Evolutionary conservation across 2,113 vertebrate genomes (phyloP), one percentile per base, ranked within the genome.

Genomic region (Mesembrinibis cayennensis): DNA sequence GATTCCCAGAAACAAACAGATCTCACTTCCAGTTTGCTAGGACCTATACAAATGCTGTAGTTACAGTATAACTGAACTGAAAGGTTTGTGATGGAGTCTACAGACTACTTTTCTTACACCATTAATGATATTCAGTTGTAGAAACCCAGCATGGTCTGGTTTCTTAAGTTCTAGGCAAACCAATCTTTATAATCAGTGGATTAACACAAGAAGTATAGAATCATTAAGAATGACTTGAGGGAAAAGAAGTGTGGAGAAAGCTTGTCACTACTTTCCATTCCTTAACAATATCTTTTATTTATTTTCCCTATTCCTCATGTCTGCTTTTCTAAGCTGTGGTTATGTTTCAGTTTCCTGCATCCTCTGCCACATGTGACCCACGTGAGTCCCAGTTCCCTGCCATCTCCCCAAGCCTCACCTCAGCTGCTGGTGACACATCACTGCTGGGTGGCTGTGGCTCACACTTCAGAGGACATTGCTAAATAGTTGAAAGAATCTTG

Each of bases 331-430:
- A 56, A 83, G 21, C 6, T 69, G 3, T 40, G 14, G 5, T 50
- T 62, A 14, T 13, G 7, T 56, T 83, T 83, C 40, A 22, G 47
- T 80, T 67, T 66, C 18, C 52, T 92, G 6, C 16, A 50, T 71
- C 15, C 14, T 82, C 53, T 86, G 61, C 19, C 88, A 8, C 40
- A 50, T 44, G 26, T 13, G 7, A n/a, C 16, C 7, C 5, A 4
- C 0, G 0, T 38, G 23, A 12, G 7, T 70, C 14, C 55, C 49
- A 30, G 17, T 49, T 11, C 16, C 6, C 55, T 87, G 36, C 14
- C 13, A 27, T 18, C 7, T 83, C 30, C 30, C 22, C 10, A 23
- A 5, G 30, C n/a, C 45, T 84, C 87, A 89, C 23, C 23, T 76
- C 58, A 78, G 30, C 76, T 42, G 10, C 42, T 80, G 58, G 25